A percentile compares a stretch with the other conserved stretches of the same genome.
These are phyloP conservation scores for Chymomyza fuscimana DNA, from an alignment of 2,888 invertebrate genomes.

Conservation along the genomic window DNA sequence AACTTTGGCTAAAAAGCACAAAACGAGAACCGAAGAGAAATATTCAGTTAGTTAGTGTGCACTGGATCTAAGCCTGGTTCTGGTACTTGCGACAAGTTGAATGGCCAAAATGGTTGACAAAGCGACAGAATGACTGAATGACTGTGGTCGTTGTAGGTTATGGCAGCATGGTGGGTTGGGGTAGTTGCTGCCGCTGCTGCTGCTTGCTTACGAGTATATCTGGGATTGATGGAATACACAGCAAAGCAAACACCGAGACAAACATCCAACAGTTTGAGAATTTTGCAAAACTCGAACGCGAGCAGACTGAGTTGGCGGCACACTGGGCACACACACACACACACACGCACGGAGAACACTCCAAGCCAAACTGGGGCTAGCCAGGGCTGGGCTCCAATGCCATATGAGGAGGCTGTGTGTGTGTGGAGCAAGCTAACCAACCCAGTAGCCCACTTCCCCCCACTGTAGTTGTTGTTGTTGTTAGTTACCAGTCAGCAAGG, in stretches of 20 bases:
- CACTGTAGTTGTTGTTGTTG: constrained; percentile 2
- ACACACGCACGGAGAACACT: too few species aligned
- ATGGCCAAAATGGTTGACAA: constrained; percentile 33
- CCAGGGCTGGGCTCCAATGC: background rate
- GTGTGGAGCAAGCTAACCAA: background rate
- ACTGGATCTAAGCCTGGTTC: background rate
- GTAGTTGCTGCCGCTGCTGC: too few species aligned
- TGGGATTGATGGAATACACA: background rate
- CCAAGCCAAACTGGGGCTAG: background rate
- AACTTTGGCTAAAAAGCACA: constrained; percentile 46
- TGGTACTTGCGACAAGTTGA: constrained; percentile 19
- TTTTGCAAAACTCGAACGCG: background rate
- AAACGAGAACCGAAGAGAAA: constrained; percentile 1
- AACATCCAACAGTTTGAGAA: background rate
- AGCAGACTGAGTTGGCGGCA: background rate
- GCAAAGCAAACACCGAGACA: background rate
- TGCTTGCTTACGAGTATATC: background rate
- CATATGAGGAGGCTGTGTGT: background rate
- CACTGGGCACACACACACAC: background rate
- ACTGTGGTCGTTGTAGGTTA: background rate
- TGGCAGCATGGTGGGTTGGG: too few species aligned
- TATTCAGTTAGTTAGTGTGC: background rate
- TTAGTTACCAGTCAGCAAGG: constrained; percentile 1
- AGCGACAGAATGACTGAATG: background rate
- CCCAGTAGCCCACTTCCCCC: background rate